phyloP scores from a whole-genome alignment of 1,140 invertebrate species.

The Drosophila chauvacae region DNA sequence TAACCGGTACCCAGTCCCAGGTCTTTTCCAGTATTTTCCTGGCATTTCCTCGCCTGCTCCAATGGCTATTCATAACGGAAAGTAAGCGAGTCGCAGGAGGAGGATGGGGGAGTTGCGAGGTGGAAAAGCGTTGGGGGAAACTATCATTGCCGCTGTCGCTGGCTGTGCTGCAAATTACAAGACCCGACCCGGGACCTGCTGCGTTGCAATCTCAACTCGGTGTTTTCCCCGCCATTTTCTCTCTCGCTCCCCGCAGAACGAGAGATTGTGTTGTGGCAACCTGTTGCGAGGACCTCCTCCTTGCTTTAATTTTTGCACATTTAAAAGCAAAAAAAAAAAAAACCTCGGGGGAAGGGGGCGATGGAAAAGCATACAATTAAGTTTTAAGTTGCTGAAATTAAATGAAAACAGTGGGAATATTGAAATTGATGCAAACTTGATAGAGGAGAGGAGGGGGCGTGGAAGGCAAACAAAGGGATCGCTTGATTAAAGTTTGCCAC shows the following conservation, averaged over 20 bases:
- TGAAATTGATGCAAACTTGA: constrained; percentile 83
- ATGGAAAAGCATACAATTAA: constrained; percentile 73
- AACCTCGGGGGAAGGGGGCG: background rate
- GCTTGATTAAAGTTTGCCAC: constrained; percentile 74
- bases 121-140: constrained; percentile 15
- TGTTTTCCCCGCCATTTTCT: constrained; percentile 6
- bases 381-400: constrained; percentile 81
- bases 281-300: constrained; percentile 63
- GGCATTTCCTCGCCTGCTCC: constrained; percentile 41
- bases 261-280: constrained; percentile 68
- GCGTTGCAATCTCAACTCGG: constrained; percentile 56
- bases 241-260: constrained; percentile 19
- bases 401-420: constrained; percentile 83
- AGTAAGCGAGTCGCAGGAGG: background rate
- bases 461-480: constrained; percentile 65
- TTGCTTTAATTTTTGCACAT: constrained; percentile 79
- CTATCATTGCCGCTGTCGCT: constrained; percentile 79
- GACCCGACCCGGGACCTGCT: constrained; percentile 64
- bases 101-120: background rate
- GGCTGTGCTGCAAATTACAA: constrained; percentile 74
- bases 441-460: constrained; percentile 36
- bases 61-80: constrained; percentile 72
- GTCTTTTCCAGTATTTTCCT: constrained; percentile 33
- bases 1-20: constrained; percentile 13
- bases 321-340: constrained; percentile 54